These are phyloP conservation scores for Eupithecia dodoneata DNA, from an alignment of 2,888 invertebrate species.

Conservation along the genomic window DNA sequence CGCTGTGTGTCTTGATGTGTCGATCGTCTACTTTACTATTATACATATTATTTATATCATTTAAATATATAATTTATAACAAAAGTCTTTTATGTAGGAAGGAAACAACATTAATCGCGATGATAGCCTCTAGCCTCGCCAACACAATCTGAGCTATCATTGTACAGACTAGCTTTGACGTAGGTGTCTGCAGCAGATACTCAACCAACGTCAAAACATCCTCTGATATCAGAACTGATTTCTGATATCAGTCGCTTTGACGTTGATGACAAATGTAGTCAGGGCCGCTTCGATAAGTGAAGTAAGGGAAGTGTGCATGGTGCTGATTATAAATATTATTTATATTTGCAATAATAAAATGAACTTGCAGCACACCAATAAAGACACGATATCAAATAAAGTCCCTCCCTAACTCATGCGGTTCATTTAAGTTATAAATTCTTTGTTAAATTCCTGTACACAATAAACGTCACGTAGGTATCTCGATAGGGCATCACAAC, in stretches of 20 bases:
- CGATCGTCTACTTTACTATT: too few species aligned
- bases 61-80: too few species aligned
- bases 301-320: too few species aligned
- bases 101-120: background rate
- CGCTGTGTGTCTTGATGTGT: too few species aligned
- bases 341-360: too few species aligned
- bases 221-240: too few species aligned
- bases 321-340: too few species aligned
- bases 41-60: too few species aligned
- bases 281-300: background rate
- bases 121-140: background rate
- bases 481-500: constrained; percentile 1
- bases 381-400: background rate
- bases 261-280: background rate
- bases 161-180: background rate
- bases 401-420: background rate
- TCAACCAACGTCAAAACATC: too few species aligned
- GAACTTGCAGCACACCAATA: too few species aligned
- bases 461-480: background rate
- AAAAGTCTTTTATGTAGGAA: too few species aligned
- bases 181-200: background rate
- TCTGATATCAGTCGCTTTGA: background rate
- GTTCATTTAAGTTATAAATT: background rate
- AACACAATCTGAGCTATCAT: background rate
- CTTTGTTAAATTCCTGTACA: background rate